Percentiles rank a stretch among this genome's conserved stretches.
These are phyloP conservation scores for Grammomys surdaster DNA, from an alignment of 2,113 vertebrate species.

Conservation along the genomic window DNA sequence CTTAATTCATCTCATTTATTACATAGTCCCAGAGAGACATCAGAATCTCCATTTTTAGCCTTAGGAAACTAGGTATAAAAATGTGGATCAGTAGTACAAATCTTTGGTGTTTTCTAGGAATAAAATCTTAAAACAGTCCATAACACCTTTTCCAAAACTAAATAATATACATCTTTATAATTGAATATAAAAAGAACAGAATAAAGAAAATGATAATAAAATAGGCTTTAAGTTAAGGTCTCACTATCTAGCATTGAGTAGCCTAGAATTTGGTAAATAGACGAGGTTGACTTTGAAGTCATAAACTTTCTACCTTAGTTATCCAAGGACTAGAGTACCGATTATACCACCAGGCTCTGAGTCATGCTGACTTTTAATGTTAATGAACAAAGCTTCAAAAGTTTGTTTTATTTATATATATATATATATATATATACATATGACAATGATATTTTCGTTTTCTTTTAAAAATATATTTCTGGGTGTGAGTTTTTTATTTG, in stretches of 20 bases:
- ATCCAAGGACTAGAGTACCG: background rate
- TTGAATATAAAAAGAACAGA: background rate
- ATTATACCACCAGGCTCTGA: background rate
- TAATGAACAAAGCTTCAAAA: background rate
- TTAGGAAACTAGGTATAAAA: background rate
- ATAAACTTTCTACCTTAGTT: too few species aligned
- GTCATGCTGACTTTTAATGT: background rate
- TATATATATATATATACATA: background rate
- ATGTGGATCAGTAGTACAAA: background rate
- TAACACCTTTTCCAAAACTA: background rate
- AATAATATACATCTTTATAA: background rate
- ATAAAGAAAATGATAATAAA: background rate
- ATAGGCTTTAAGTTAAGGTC: background rate
- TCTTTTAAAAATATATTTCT: background rate
- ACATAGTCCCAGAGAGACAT: background rate
- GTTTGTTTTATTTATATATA: background rate
- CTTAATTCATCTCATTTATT: background rate
- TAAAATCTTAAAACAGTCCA: background rate
- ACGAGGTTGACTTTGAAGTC: background rate
- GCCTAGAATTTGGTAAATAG: background rate
- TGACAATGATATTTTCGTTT: background rate
- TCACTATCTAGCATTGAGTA: background rate
- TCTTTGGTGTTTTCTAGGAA: background rate
- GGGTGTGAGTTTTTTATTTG: background rate
- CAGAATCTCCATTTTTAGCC: background rate